phyloP scores from a whole-genome alignment of 2,888 invertebrate genomes.

The Nipponacmea schrenckii region DNA sequence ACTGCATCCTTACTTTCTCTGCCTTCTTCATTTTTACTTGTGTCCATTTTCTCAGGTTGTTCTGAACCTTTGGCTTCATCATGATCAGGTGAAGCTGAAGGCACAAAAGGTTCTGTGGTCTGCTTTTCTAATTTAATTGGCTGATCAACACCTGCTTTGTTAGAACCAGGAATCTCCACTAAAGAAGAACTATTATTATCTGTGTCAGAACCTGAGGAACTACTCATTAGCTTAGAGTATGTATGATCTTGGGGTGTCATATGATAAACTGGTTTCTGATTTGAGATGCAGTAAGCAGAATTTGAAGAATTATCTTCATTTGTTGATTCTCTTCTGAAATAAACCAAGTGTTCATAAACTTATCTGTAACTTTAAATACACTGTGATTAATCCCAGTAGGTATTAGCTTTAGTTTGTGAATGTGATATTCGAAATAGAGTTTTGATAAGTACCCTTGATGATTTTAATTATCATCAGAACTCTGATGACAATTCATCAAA shows the following conservation, averaged over 20 bases:
- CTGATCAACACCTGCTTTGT: background rate
- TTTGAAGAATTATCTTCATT: conserved; percentile 9
- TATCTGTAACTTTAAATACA: background rate
- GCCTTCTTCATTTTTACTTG: conserved; percentile 3
- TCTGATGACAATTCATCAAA: too few species aligned
- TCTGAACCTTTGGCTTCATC: conserved; percentile 13
- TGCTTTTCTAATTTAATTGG: background rate
- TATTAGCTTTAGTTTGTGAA: conserved; percentile 23
- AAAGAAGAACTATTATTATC: conserved; percentile 8
- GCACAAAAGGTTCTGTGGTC: background rate
- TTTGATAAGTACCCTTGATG: conserved; percentile 45
- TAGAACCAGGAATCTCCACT: conserved; percentile 10
- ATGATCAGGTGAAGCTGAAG: conserved; percentile 7
- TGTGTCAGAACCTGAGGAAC: conserved; percentile 26
- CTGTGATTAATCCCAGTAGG: conserved; percentile 15
- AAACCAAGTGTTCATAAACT: background rate
- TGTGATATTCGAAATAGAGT: conserved; percentile 31
- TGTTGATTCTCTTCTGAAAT: conserved; percentile 14
- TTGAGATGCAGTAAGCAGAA: conserved; percentile 17
- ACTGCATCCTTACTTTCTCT: conserved; percentile 9
- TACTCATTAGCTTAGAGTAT: conserved; percentile 53
- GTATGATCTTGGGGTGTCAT: conserved; percentile 55
- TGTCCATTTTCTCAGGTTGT: conserved; percentile 14
- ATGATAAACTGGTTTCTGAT: conserved; percentile 29
- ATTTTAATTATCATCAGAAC: too few species aligned